These are phyloP conservation scores for Macrostomum lignano DNA, from an alignment of 1,140 invertebrate genomes.

Conservation along the genomic window DNA sequence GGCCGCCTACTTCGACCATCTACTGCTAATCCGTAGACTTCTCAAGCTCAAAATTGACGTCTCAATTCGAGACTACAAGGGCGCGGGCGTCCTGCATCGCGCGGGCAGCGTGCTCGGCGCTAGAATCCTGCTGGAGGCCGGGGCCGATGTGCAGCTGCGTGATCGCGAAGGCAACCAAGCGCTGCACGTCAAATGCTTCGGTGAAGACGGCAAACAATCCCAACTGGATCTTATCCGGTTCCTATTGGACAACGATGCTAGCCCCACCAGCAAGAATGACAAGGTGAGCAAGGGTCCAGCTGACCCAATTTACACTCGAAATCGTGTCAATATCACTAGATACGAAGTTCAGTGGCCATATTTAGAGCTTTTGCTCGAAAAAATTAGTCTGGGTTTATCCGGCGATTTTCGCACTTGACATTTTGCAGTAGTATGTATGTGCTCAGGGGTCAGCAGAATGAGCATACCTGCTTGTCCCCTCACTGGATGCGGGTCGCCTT, in stretches of 20 bases:
- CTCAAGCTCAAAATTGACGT: constrained; percentile 22
- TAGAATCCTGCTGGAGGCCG: constrained; percentile 16
- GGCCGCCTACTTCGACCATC: constrained; percentile 42
- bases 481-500: no score
- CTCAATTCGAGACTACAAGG: constrained; percentile 20
- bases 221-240: constrained; percentile 15
- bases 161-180: constrained; percentile 23
- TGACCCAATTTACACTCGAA: not conserved
- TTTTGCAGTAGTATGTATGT: no score
- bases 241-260: constrained; percentile 14
- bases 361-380: no score
- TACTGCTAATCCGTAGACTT: constrained; percentile 35
- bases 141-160: constrained; percentile 14
- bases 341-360: no score
- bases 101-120: no score
- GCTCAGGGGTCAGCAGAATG: no score
- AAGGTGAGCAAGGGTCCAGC: constrained; percentile 13
- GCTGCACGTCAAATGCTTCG: constrained; percentile 26
- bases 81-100: constrained; percentile 18
- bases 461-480: no score
- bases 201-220: constrained; percentile 15
- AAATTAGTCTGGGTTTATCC: no score
- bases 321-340: no score
- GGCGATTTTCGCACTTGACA: no score
- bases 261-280: constrained; percentile 14